Evolutionary conservation across 2,797 vertebrate species (phyloP), one percentile per base, ranked within the genome.

Genomic region (Catamblyrhynchus diadema): DNA sequence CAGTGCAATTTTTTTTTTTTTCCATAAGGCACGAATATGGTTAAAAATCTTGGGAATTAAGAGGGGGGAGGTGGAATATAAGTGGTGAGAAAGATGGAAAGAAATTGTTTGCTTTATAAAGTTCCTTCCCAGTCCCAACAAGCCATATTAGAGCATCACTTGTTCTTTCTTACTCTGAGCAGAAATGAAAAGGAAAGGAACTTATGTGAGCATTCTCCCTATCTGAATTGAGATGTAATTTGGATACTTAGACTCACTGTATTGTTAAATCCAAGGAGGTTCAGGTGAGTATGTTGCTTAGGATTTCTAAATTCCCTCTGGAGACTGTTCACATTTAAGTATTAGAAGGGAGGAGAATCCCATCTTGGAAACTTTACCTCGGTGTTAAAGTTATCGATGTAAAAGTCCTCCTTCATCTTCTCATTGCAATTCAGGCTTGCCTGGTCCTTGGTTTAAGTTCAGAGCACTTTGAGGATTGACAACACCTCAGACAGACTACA

Each of bases 71-170:
- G 14, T 4, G 24, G 35, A 47, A 54, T 8, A 1, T 30, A 67
- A 79, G 7, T 5, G 8, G 6, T 44, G 14, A 89, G 23, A 20
- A 91, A 83, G 12, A 2, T 20, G 7, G 4, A 54, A 93, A 88
- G 74, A 84, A 81, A 30, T 8, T 37, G 0, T 30, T 85, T 62
- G 4, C 14, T 83, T 82, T 64, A 22, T 32, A 27, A 51, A 62
- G 28, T 1, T 47, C 3, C 8, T 54, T 5, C 5, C 7, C 22
- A 37, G 1, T 1, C 12, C 8, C 10, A 73, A 50, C 2, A 66
- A 54, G 13, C 2, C 75, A 32, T 62, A 81, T 67, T 41, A 48
- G 8, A 81, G 3, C 9, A 27, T 44, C 64, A 18, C 4, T 61
- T 87, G 14, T 28, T 30, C 17, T 90, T 48, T 65, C 12, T 2